phyloP scores from a whole-genome alignment of 2,113 vertebrate species.

The Struthidea cinerea region DNA sequence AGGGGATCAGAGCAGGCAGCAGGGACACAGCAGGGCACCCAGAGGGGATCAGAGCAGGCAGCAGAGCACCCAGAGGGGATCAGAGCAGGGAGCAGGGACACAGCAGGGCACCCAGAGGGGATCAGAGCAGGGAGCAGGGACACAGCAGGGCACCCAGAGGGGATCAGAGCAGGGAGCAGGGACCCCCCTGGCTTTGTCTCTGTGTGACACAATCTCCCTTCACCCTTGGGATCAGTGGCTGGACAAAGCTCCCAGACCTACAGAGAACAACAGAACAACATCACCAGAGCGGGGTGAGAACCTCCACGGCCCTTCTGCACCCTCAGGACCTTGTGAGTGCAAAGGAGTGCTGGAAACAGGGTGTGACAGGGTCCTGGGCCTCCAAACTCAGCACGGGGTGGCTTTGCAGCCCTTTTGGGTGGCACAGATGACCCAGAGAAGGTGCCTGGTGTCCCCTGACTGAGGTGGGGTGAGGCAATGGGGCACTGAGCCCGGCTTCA shows the following conservation, averaged over 20 bases:
- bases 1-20: neutral
- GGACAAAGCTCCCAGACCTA: neutral
- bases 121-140: neutral
- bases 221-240: neutral
- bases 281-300: neutral
- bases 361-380: neutral
- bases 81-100: neutral
- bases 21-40: neutral
- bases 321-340: neutral
- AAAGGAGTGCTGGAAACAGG: accelerated
- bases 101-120: neutral
- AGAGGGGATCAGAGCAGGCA: neutral
- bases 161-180: neutral
- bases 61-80: neutral
- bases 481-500: neutral
- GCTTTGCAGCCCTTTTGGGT: neutral
- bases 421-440: neutral
- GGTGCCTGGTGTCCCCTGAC: neutral
- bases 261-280: neutral
- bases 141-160: neutral
- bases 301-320: neutral
- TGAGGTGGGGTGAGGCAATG: neutral
- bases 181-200: neutral
- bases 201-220: neutral
- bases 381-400: neutral